Evolutionary conservation across 64 coral and sea anemone species (phyloP).

Genomic region (Actinia tenebrosa): DNA sequence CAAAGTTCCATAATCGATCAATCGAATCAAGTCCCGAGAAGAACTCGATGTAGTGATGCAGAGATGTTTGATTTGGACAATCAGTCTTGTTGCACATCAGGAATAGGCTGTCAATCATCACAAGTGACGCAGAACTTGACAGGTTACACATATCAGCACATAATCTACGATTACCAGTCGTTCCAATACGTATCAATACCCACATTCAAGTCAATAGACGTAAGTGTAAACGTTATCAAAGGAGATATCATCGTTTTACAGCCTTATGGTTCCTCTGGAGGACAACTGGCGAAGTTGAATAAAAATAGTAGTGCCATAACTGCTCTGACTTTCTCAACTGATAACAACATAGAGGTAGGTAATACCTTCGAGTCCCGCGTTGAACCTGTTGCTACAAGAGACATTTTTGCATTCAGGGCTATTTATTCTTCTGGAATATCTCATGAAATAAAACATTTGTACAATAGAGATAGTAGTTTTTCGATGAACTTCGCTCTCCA

Average conservation of each 20-base stretch:
- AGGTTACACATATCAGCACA: not conserved
- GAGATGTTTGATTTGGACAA: not conserved
- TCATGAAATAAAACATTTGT: not conserved
- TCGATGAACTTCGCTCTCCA: not conserved
- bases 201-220: too few relatives aligned
- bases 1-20: not conserved
- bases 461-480: not conserved
- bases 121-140: not conserved
- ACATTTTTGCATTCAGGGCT: not conserved
- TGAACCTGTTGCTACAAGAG: not conserved
- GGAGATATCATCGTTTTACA: not conserved
- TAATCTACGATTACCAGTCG: too few relatives aligned
- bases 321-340: not conserved
- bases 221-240: not conserved
- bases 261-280: not conserved
- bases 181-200: not conserved
- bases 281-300: not conserved
- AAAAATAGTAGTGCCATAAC: not conserved
- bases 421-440: not conserved
- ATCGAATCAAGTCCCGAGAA: not conserved
- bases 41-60: not conserved
- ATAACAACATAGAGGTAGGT: not conserved
- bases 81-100: not conserved
- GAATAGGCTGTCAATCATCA: not conserved
- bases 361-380: not conserved